Conservation (phyloP, 2,113 vertebrate genomes). For the Laterallus jamaicensis region DNA sequence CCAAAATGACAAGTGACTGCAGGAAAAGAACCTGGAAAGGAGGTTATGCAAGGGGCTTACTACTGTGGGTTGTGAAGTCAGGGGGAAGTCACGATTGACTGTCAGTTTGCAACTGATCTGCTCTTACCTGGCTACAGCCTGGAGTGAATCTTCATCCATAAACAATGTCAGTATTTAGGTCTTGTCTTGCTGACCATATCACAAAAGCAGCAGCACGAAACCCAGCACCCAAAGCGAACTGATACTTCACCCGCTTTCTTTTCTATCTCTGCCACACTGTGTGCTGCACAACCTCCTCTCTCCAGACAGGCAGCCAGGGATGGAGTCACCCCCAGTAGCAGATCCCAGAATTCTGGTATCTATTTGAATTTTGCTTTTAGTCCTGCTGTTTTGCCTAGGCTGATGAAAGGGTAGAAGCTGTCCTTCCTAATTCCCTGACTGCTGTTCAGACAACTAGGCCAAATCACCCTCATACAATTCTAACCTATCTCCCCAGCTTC, state of each 20-base stretch:
- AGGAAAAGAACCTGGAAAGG: constrained; percentile 43
- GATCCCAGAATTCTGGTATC: neutral
- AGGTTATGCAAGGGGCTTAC: neutral
- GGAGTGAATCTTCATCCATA: neutral
- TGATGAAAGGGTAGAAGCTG: neutral
- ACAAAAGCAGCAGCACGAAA: neutral
- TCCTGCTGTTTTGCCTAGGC: neutral
- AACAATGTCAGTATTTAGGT: neutral
- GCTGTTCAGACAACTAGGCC: neutral
- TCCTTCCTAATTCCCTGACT: neutral
- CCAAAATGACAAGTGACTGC: constrained; percentile 5
- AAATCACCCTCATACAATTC: neutral
- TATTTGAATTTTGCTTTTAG: neutral
- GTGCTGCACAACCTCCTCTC: neutral
- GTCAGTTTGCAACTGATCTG: neutral
- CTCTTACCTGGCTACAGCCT: neutral
- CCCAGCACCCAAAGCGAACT: neutral
- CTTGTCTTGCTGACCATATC: neutral
- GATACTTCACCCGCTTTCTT: neutral
- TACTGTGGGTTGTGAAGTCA: neutral
- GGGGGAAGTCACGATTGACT: neutral
- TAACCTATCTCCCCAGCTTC: constrained; percentile 39
- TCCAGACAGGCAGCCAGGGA: neutral
- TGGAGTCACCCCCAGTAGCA: neutral
- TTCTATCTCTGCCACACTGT: neutral